Evolutionary conservation across 2,797 vertebrate genomes (phyloP).

Genomic region (Peromyscus eremicus): DNA sequence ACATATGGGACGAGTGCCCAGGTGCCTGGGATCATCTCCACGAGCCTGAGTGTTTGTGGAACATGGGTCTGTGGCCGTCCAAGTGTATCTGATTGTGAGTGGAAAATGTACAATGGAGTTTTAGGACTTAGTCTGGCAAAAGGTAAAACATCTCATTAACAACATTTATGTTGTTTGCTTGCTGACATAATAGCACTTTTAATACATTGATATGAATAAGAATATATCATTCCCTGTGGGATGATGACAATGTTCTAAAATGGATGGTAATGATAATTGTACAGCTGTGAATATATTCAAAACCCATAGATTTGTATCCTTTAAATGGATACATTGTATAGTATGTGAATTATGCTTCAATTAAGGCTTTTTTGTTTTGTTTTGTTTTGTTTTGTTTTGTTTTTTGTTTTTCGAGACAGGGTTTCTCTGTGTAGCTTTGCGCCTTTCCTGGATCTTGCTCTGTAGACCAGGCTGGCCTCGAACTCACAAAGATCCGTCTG

Average conservation of each 20-base stretch:
- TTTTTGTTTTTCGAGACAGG: too few relatives aligned
- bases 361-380: too few relatives aligned
- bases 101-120: background rate
- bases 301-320: background rate
- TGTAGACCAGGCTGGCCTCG: too few relatives aligned
- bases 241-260: background rate
- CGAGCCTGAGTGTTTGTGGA: rapidly evolving
- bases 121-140: background rate
- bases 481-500: too few relatives aligned
- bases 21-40: background rate
- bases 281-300: background rate
- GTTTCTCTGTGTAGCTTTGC: too few relatives aligned
- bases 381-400: too few relatives aligned
- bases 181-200: background rate
- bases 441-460: too few relatives aligned
- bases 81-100: background rate
- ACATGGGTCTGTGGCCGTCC: background rate
- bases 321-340: background rate
- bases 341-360: background rate
- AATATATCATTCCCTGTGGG: background rate
- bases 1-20: rapidly evolving
- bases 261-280: background rate
- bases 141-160: background rate
- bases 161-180: background rate
- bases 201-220: background rate